Conservation (phyloP, 2,113 vertebrate genomes). For the Xenopus laevis region DNA sequence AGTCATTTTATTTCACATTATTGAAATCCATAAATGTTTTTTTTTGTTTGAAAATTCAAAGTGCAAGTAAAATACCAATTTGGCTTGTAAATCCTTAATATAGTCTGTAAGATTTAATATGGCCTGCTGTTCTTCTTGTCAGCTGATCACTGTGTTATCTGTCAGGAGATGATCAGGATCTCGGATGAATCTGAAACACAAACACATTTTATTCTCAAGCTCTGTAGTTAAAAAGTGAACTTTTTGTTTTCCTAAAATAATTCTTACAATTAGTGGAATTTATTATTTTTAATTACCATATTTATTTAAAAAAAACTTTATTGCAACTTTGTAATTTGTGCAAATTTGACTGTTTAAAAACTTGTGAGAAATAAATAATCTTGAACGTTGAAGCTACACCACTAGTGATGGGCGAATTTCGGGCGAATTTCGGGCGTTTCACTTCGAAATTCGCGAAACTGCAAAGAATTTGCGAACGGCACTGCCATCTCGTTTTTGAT, state of each 20-base stretch:
- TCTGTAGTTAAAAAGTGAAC: neutral
- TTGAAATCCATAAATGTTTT: conserved; percentile 46
- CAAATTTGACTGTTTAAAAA: too few relatives aligned
- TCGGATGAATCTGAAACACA: conserved; percentile 93
- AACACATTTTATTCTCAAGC: neutral
- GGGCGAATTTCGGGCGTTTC: too few relatives aligned
- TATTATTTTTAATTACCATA: too few relatives aligned
- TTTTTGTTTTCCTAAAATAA: neutral
- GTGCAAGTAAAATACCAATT: conserved; percentile 87
- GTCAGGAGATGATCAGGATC: conserved; percentile 79
- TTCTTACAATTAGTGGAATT: too few relatives aligned
- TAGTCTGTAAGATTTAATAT: conserved; percentile 66
- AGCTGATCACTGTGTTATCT: neutral
- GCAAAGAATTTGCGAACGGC: too few relatives aligned
- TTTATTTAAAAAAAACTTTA: too few relatives aligned
- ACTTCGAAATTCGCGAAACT: too few relatives aligned
- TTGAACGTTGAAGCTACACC: too few relatives aligned
- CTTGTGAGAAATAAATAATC: too few relatives aligned
- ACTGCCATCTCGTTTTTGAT: too few relatives aligned
- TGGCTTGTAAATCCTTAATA: conserved; percentile 74
- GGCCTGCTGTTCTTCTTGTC: conserved; percentile 56
- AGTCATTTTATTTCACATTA: conserved; percentile 53
- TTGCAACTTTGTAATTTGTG: too few relatives aligned
- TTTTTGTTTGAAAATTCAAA: conserved; percentile 63
- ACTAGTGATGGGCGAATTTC: too few relatives aligned